Conservation (phyloP, 2,113 vertebrate species). For the Telmatochromis brachygnathus region DNA sequence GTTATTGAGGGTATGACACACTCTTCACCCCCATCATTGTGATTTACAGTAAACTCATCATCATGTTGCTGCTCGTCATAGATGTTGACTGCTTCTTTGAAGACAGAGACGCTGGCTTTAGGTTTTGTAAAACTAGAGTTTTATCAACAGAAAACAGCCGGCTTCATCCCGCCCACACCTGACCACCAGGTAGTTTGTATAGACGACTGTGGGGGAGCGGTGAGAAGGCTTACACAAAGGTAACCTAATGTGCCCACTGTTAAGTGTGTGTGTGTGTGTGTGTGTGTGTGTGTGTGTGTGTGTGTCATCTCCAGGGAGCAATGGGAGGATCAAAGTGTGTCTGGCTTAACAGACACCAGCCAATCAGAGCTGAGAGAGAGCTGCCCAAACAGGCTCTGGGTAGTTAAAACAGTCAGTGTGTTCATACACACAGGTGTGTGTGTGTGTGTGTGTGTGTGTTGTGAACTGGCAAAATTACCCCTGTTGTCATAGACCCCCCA, state of each 20-base stretch:
- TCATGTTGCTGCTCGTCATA: background rate
- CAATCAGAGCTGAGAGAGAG: background rate
- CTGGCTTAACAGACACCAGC: slow-evolving; percentile 1
- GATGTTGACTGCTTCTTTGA: background rate
- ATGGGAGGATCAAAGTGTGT: slow-evolving; percentile 34
- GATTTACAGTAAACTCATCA: background rate
- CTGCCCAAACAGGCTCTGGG: background rate
- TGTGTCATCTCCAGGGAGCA: background rate
- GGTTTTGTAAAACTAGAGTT: background rate
- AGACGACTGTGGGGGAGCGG: background rate
- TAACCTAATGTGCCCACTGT: background rate
- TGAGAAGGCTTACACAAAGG: background rate
- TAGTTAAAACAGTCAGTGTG: background rate
- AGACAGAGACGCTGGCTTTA: background rate
- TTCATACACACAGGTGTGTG: background rate
- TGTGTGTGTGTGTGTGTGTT: background rate
- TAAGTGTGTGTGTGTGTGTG: background rate
- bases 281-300: background rate
- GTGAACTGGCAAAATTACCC: background rate
- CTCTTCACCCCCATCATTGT: background rate
- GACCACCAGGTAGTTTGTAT: background rate
- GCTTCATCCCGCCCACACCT: background rate
- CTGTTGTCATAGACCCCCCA: background rate
- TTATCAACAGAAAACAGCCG: background rate
- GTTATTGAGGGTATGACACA: background rate